These are phyloP conservation scores for Alsophila aescularia DNA, from an alignment of 2,888 invertebrate species.

Conservation along the genomic window DNA sequence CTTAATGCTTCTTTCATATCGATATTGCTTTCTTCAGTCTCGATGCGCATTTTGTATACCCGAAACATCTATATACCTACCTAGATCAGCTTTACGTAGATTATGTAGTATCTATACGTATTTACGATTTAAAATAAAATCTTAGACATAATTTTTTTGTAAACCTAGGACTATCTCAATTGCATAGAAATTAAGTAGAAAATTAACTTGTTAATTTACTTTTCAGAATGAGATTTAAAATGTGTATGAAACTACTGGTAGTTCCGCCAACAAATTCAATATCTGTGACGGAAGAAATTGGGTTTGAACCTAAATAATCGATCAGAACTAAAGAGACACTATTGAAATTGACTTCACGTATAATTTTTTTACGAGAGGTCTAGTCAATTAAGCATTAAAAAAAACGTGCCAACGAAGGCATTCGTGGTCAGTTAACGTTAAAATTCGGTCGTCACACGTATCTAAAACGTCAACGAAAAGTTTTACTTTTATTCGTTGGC, in stretches of 20 bases:
- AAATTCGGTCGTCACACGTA: too few relatives aligned
- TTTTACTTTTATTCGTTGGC: background rate
- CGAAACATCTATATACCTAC: background rate
- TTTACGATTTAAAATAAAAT: background rate
- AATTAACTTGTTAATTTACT: background rate
- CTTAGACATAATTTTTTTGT: background rate
- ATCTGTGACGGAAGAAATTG: background rate
- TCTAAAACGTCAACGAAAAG: background rate
- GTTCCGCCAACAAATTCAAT: background rate
- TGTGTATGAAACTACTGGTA: background rate
- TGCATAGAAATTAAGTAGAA: slow-evolving; percentile 7
- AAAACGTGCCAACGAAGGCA: too few relatives aligned
- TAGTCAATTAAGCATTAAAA: background rate
- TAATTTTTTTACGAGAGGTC: too few relatives aligned
- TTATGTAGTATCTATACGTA: background rate
- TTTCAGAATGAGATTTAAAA: too few relatives aligned
- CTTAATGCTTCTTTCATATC: too few relatives aligned
- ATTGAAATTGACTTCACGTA: background rate
- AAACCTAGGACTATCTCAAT: slow-evolving; percentile 7
- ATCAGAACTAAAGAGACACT: background rate
- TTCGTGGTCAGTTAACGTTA: too few relatives aligned
- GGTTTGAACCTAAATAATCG: too few relatives aligned
- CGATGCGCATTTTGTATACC: background rate
- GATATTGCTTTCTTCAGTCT: background rate
- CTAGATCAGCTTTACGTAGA: slow-evolving; percentile 14